Conservation (phyloP, 2,113 vertebrate species). For the Daphoenositta chrysoptera region DNA sequence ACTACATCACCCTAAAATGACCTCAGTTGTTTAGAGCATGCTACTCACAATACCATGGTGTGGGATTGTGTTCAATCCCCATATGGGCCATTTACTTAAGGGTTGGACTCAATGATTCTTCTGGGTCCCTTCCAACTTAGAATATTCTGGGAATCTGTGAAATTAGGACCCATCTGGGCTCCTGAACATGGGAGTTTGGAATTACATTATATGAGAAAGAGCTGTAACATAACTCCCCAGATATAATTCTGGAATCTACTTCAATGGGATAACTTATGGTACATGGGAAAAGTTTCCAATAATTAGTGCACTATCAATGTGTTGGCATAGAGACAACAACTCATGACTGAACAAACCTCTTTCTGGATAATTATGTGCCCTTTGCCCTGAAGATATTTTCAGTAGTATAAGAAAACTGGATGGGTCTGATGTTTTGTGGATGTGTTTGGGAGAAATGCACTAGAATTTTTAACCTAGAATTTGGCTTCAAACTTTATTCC, state of each 20-base stretch:
- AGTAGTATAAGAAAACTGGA: neutral
- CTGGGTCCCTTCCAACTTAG: neutral
- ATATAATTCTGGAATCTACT: neutral
- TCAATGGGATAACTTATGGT: neutral
- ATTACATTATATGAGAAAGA: neutral
- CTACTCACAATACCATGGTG: neutral
- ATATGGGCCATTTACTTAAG: neutral
- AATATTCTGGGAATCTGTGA: neutral
- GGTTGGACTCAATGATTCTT: too few relatives aligned
- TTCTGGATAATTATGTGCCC: neutral
- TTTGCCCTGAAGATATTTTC: neutral
- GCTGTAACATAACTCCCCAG: neutral
- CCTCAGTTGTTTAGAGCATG: neutral
- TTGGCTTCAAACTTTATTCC: neutral
- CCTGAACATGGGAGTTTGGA: neutral
- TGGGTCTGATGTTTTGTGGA: neutral
- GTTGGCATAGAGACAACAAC: neutral
- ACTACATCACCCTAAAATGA: neutral
- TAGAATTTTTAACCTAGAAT: neutral
- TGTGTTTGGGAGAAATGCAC: neutral
- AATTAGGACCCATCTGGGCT: neutral
- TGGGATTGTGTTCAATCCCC: neutral
- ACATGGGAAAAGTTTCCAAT: neutral
- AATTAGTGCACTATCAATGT: neutral
- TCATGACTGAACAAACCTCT: neutral